Conservation (phyloP, 2,113 vertebrate species). For the Nipponia nippon region DNA sequence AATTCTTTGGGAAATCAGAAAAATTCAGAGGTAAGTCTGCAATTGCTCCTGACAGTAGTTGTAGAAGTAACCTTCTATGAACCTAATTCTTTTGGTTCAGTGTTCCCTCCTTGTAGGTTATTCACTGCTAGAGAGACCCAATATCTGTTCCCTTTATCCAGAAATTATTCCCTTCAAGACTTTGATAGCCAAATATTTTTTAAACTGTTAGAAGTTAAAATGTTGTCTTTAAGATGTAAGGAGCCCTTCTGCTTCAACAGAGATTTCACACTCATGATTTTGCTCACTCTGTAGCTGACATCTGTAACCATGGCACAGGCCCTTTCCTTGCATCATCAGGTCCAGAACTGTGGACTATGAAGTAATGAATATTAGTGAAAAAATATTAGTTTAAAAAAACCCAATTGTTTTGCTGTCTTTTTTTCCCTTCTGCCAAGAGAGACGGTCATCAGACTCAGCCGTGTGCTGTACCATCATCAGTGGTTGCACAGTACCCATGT, state of each 20-base stretch:
- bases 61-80: not conserved
- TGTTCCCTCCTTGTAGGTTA: not conserved
- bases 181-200: not conserved
- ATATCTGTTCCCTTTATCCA: not conserved
- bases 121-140: not conserved
- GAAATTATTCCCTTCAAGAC: not conserved
- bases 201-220: not conserved
- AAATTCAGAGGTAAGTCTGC: not conserved
- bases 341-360: not conserved
- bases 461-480: not conserved
- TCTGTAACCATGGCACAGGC: not conserved
- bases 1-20: not conserved
- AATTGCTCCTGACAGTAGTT: not conserved
- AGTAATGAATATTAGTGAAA: not conserved
- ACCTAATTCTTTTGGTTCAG: not conserved
- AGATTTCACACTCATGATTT: not conserved
- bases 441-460: not conserved
- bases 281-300: not conserved
- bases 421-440: not conserved
- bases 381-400: not conserved
- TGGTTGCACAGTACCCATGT: not conserved
- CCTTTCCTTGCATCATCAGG: not conserved
- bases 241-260: not conserved
- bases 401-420: not conserved
- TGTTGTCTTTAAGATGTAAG: not conserved